phyloP scores from a whole-genome alignment of 2,888 invertebrate genomes.

The Icerya purchasi region DNA sequence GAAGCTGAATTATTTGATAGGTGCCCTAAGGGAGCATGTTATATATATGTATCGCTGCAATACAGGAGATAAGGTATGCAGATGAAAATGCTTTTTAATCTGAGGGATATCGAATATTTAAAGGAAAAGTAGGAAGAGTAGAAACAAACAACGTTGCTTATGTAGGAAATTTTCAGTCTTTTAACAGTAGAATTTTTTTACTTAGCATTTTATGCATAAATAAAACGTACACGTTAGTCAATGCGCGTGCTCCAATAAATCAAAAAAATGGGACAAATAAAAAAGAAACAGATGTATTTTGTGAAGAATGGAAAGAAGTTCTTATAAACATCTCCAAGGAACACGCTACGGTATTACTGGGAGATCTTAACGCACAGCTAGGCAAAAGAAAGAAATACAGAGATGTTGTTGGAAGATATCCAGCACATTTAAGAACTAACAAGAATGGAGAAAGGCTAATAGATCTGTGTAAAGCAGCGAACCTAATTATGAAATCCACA shows the following conservation, averaged over 20 bases:
- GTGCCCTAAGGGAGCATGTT: neutral
- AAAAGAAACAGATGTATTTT: neutral
- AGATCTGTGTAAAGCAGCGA: neutral
- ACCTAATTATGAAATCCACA: neutral
- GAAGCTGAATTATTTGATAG: neutral
- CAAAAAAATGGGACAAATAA: neutral
- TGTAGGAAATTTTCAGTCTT: neutral
- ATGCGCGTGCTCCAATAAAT: neutral
- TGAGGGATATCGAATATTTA: neutral
- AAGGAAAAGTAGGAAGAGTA: neutral
- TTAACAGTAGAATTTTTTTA: neutral
- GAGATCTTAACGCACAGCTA: neutral
- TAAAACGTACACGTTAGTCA: neutral
- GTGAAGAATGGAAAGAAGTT: neutral
- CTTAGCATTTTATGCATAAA: neutral
- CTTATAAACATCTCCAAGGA: neutral
- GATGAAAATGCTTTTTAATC: neutral
- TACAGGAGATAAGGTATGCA: neutral
- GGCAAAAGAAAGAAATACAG: neutral
- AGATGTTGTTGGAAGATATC: neutral
- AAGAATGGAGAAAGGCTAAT: neutral
- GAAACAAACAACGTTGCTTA: neutral
- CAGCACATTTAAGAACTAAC: neutral
- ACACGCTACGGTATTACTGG: neutral
- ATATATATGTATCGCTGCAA: neutral